Evolutionary conservation across 2,888 invertebrate species (phyloP).

Genomic region (Cheiracanthium punctorium): DNA sequence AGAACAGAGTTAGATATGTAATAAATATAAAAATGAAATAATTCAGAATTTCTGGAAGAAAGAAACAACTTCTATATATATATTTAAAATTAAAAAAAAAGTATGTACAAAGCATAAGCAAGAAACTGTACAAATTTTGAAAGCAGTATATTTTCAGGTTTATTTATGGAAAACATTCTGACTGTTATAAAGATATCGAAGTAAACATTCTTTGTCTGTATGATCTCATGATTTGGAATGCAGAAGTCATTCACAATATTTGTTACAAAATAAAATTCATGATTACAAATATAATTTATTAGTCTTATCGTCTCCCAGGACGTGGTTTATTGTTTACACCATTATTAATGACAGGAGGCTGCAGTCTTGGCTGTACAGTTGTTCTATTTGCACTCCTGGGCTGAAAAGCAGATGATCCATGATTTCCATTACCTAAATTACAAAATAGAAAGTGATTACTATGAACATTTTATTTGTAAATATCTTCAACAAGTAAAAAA

Average conservation of each 20-base stretch:
- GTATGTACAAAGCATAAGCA: no score
- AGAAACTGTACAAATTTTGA: no score
- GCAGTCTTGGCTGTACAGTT: slow-evolving; percentile 38
- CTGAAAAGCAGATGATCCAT: slow-evolving; percentile 44
- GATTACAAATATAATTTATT: background rate
- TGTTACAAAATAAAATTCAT: background rate
- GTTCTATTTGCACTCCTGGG: slow-evolving; percentile 46
- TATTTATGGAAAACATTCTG: no score
- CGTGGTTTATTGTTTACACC: slow-evolving; percentile 61
- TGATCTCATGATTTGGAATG: background rate
- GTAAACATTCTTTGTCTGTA: no score
- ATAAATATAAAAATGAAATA: no score
- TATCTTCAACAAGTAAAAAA: background rate
- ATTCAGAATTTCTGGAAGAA: no score
- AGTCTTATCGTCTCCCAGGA: slow-evolving; percentile 40
- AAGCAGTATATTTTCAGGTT: no score
- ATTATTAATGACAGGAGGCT: slow-evolving; percentile 53
- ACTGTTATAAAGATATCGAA: no score
- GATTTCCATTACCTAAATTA: slow-evolving; percentile 55
- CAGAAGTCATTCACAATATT: background rate
- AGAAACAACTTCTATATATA: no score
- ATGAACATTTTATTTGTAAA: background rate
- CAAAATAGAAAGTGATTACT: background rate
- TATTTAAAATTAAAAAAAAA: no score
- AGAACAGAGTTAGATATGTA: no score